These are phyloP conservation scores for Mormyrus proboscirostris DNA, from an alignment of 2,797 vertebrate genomes.

Conservation along the genomic window DNA sequence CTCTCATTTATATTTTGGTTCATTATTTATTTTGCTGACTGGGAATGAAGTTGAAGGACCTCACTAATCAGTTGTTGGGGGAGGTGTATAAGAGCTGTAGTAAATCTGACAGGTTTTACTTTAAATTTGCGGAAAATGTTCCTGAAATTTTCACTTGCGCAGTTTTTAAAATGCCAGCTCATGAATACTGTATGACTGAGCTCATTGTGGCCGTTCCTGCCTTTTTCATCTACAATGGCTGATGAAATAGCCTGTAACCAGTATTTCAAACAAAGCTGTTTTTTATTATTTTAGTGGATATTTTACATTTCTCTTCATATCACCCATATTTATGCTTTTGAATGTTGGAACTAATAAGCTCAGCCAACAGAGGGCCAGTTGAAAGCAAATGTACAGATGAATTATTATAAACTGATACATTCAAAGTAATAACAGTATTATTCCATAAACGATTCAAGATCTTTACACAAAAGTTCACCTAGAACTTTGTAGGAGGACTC, in stretches of 20 bases:
- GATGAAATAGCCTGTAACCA: conserved; percentile 18
- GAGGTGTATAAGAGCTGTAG: not conserved
- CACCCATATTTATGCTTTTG: not conserved
- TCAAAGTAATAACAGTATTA: not conserved
- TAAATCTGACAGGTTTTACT: not conserved
- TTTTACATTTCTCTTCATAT: not conserved
- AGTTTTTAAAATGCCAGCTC: conserved; percentile 8
- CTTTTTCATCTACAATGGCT: conserved; percentile 9
- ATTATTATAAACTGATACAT: conserved; percentile 1
- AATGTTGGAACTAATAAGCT: not conserved
- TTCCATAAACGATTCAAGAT: not conserved
- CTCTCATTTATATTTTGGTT: not conserved
- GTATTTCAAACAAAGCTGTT: not conserved
- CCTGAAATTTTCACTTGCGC: not conserved
- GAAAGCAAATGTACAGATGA: not conserved
- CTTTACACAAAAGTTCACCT: not conserved
- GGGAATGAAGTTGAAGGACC: not conserved
- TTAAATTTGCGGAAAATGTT: conserved; percentile 1
- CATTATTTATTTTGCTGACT: conserved; percentile 8
- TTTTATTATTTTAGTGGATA: conserved; percentile 6
- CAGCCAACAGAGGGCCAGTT: not conserved
- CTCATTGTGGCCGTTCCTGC: not conserved
- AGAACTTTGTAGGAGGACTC: not conserved
- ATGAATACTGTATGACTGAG: conserved; percentile 8
- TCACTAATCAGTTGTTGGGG: not conserved